These are phyloP conservation scores for Xanthorhoe spadicearia DNA, from an alignment of 2,888 invertebrate species.

Conservation along the genomic window DNA sequence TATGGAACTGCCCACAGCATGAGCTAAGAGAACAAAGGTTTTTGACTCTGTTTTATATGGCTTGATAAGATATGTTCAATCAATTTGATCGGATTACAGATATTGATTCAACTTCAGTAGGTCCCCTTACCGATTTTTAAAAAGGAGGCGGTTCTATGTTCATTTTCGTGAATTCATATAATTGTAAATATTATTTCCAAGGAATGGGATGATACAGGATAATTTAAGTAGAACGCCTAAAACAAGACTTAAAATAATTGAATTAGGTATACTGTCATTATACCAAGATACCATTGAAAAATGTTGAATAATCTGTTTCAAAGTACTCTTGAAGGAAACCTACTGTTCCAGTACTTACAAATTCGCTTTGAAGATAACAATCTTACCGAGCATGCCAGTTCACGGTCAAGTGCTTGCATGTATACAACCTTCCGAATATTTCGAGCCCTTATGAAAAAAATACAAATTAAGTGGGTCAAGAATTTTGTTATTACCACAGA, in stretches of 20 bases:
- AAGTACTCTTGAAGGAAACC: not conserved
- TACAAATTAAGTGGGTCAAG: conserved; percentile 11
- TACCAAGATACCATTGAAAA: too few species aligned
- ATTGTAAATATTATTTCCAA: too few species aligned
- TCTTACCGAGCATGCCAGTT: conserved; percentile 8
- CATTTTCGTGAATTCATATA: too few species aligned
- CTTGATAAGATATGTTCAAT: conserved; percentile 19
- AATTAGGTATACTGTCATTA: too few species aligned
- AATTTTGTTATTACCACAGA: not conserved
- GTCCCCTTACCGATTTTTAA: not conserved
- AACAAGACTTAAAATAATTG: too few species aligned
- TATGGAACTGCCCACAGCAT: conserved; percentile 25
- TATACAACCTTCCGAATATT: conserved; percentile 18
- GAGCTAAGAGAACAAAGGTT: conserved; percentile 18
- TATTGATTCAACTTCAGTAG: not conserved
- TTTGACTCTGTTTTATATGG: conserved; percentile 14
- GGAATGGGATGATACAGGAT: too few species aligned
- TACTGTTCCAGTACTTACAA: not conserved
- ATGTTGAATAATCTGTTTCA: not conserved
- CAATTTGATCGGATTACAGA: conserved; percentile 12
- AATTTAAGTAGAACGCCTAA: too few species aligned
- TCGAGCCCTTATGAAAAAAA: conserved; percentile 25
- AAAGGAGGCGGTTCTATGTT: not conserved
- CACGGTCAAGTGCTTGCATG: conserved; percentile 26
- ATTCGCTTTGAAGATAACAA: conserved; percentile 25